These are phyloP conservation scores for Coelopa frigida DNA, from an alignment of 1,140 invertebrate genomes.

Conservation along the genomic window DNA sequence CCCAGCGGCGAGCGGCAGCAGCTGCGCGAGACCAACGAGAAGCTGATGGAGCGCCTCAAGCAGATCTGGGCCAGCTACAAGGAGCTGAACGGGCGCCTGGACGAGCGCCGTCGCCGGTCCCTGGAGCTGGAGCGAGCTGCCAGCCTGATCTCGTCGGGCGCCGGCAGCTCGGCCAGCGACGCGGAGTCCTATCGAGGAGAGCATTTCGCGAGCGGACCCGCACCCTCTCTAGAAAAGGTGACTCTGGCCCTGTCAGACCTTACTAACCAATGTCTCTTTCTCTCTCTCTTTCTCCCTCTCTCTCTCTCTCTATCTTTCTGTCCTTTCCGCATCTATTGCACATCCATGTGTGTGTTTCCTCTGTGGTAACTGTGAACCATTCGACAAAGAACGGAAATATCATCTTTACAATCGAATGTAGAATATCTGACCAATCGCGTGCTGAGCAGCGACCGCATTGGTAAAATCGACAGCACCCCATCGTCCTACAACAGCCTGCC, in stretches of 20 bases:
- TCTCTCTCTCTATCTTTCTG: too few relatives aligned
- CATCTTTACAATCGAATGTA: slow-evolving; percentile 51
- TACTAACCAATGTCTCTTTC: too few relatives aligned
- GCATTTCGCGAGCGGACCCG: slow-evolving; percentile 17
- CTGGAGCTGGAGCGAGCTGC: too few relatives aligned
- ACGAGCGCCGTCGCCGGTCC: not conserved
- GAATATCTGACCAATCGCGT: slow-evolving; percentile 49
- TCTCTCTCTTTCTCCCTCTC: too few relatives aligned
- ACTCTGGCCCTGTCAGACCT: too few relatives aligned
- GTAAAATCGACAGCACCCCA: slow-evolving; percentile 37
- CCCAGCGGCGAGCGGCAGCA: slow-evolving; percentile 47
- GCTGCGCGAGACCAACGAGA: slow-evolving; percentile 51
- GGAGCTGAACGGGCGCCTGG: slow-evolving; percentile 11
- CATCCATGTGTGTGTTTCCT: not conserved
- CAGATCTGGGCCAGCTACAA: slow-evolving; percentile 53
- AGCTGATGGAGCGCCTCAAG: slow-evolving; percentile 52
- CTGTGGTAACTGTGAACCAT: slow-evolving; percentile 1
- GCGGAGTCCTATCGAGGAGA: slow-evolving; percentile 12
- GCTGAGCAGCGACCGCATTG: slow-evolving; percentile 39
- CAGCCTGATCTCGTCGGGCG: not conserved
- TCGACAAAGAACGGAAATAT: slow-evolving; percentile 49
- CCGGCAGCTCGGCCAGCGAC: slow-evolving; percentile 6
- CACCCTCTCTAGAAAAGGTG: slow-evolving; percentile 21
- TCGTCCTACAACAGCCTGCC: slow-evolving; percentile 38
- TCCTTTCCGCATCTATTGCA: not conserved